A percentile compares a stretch with the other conserved stretches of the same genome.
Conservation (phyloP, 2,113 vertebrate species). For the Megaceryle maxima region DNA sequence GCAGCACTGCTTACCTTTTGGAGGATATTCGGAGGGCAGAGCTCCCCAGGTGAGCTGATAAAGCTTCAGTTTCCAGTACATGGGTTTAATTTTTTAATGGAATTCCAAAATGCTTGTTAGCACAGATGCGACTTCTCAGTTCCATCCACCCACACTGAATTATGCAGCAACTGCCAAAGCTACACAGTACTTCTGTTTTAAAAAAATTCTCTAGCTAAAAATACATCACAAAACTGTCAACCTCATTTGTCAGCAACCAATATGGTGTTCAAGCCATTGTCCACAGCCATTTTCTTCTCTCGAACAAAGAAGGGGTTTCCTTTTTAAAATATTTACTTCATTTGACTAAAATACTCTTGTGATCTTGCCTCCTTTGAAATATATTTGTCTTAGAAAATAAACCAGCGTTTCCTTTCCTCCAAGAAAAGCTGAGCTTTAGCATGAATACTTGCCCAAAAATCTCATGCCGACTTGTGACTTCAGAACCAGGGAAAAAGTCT, state of each 20-base stretch:
- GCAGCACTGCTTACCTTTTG: conserved; percentile 32
- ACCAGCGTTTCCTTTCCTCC: not conserved
- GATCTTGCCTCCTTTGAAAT: conserved; percentile 29
- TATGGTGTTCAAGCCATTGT: not conserved
- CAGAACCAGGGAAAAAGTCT: not conserved
- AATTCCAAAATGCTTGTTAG: conserved; percentile 27
- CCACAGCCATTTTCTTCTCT: conserved; percentile 32
- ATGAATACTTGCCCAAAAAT: conserved; percentile 4
- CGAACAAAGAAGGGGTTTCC: not conserved
- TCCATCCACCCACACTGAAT: conserved; percentile 47
- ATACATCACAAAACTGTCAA: conserved; percentile 11
- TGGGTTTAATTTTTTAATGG: conserved; percentile 44
- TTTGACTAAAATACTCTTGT: not conserved
- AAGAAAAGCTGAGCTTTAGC: not conserved
- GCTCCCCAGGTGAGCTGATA: conserved; percentile 34
- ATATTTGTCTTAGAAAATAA: not conserved
- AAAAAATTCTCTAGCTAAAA: conserved; percentile 45
- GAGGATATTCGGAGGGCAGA: conserved; percentile 16
- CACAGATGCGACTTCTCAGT: conserved; percentile 4
- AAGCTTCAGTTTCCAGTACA: conserved; percentile 53
- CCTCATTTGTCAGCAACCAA: conserved; percentile 10
- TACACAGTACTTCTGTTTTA: not conserved
- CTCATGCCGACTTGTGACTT: not conserved
- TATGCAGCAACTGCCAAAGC: conserved; percentile 36
- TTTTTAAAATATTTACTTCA: conserved; percentile 15